Evolutionary conservation across 1,140 invertebrate species (phyloP).

Genomic region (Kradibia gibbosae): DNA sequence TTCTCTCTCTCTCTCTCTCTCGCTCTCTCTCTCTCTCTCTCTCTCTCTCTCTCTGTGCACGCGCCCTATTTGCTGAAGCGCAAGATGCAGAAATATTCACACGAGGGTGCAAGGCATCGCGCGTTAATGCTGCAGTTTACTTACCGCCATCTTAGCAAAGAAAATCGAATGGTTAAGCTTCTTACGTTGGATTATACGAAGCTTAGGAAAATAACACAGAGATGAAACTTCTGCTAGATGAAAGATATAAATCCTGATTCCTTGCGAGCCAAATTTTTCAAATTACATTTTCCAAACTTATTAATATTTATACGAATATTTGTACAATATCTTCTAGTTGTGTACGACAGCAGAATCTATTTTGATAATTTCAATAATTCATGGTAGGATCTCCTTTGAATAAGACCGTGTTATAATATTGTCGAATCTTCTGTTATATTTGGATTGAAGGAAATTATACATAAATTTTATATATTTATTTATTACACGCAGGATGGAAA

Average conservation of each 20-base stretch:
- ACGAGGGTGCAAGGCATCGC: neutral
- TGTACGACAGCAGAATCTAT: too few species aligned
- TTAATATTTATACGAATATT: neutral
- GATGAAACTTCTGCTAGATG: too few species aligned
- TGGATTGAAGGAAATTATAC: too few species aligned
- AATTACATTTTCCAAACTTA: conserved; percentile 8
- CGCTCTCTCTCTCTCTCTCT: neutral
- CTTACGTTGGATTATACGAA: conserved; percentile 22
- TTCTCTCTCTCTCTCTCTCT: neutral
- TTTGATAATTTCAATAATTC: too few species aligned
- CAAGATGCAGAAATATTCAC: conserved; percentile 9
- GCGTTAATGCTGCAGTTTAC: conserved; percentile 5
- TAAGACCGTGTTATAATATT: too few species aligned
- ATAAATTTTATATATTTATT: too few species aligned
- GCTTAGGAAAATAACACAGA: too few species aligned
- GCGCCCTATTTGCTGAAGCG: neutral
- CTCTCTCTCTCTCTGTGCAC: neutral
- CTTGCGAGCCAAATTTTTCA: neutral
- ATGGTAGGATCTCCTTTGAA: too few species aligned
- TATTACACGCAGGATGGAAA: too few species aligned
- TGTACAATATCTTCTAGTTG: too few species aligned
- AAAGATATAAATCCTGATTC: neutral
- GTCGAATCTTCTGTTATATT: too few species aligned
- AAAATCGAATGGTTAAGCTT: conserved; percentile 12
- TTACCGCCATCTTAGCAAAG: neutral